Base-by-base conservation (phyloP, 1,140 invertebrate species). In the Prorops nasuta region DNA sequence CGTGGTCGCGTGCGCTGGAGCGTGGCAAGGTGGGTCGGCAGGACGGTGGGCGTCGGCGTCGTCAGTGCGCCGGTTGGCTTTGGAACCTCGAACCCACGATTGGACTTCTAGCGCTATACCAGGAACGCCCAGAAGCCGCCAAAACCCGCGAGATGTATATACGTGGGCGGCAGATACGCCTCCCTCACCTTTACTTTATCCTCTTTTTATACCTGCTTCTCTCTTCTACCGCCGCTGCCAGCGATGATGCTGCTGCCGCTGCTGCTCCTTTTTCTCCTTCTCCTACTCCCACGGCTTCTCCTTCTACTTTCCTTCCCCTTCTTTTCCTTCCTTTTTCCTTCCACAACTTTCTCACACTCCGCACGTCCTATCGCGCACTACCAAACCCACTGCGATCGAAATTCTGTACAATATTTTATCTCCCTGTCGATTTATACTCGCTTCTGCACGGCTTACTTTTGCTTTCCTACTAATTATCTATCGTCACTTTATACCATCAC, bases 141-240 rank as follows among this genome's bases (percentile, higher is more conserved):
- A 69, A 68, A 71, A 72, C 61, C 69, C 66, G 32, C 63, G 59
- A 70, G 64, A 63, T 66, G 58, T 35, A 48, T 60, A 21, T 57
- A 56, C 67, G 68, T 71, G 71, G 73, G 73, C 70, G 71, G 63
- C 63, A 67, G 68, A 64, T 67, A 73, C 73, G 72, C 73, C 72
- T 68, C 68, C 61, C 4, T 51, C 36, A 32, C 48, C 45, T 59
- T 56, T 63, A 60, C 45, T 59, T 56, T 63, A 60, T 61, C 22
- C 31, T 21, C 50, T 41, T 24, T 43, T 14, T 10, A 42, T n/a
- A 49, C 60, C 39, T 56, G 48, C 49, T 58, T 56, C 54, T 22
- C 47, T 58, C 52, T 52, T 58, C 55, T 60, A 53, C 56, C 58
- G 53, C 50, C 40, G n/a, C n/a, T n/a, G n/a, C n/a, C n/a, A n/a